Evolutionary conservation across 1,140 invertebrate species (phyloP).

Genomic region (Drosophila jambulina): DNA sequence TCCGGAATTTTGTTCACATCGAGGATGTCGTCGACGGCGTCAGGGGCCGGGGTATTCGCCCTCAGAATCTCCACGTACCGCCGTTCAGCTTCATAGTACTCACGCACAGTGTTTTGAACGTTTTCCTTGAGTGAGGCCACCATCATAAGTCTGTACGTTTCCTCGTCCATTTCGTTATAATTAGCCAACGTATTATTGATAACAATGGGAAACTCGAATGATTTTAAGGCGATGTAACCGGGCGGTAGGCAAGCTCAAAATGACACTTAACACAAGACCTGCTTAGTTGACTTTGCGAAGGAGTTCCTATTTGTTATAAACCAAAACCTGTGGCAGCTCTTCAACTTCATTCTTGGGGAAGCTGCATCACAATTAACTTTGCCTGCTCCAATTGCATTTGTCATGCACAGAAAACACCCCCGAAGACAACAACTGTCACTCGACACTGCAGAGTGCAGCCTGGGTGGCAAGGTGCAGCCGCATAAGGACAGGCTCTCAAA

Average conservation of each 20-base stretch:
- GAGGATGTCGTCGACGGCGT: background rate
- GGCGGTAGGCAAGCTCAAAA: no score
- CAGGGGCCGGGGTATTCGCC: rapidly evolving
- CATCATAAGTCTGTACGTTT: no score
- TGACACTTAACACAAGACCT: background rate
- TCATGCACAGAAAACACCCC: conserved; percentile 47
- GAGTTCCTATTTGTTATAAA: background rate
- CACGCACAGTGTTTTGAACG: background rate
- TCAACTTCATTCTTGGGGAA: background rate
- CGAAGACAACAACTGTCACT: conserved; percentile 52
- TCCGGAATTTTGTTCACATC: background rate
- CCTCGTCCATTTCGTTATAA: background rate
- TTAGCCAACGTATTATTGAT: background rate
- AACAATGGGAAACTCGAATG: background rate
- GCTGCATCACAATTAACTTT: conserved; percentile 14
- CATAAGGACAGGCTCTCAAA: conserved; percentile 23
- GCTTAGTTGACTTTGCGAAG: background rate
- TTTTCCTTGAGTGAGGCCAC: background rate
- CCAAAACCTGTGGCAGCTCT: background rate
- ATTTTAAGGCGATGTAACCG: background rate
- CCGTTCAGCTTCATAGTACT: background rate
- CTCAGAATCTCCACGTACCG: no score
- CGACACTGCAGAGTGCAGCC: conserved; percentile 6
- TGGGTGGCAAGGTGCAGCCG: conserved; percentile 31
- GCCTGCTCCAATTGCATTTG: conserved; percentile 64